Base-by-base conservation (phyloP, 2,888 invertebrate species). In the Drosophila siamana region DNA sequence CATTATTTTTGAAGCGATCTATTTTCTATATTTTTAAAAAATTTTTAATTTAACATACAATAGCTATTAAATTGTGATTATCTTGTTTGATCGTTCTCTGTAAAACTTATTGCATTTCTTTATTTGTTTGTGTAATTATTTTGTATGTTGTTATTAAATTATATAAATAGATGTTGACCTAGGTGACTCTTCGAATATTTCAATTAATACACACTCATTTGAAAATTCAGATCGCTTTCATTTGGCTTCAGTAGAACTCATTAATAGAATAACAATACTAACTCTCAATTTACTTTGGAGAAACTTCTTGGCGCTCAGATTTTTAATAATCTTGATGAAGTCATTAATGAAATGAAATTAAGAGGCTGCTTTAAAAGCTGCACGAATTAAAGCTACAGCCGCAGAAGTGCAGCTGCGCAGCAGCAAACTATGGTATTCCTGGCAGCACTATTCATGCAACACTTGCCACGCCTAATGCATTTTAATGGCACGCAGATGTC, bases 391-490 rank as follows among this genome's bases (percentile, higher is more conserved):
- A 13, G 24, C 16, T 6, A 24, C 15, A 28, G 9, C 15, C 41
- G 9, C 26, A 26, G 9, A 16, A 22, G 40, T 41, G 11, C n/a
- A 30, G 30, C 30, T 36, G 24, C 28, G 4, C 13, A n/a, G 26
- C 3, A 38, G 47, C 30, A n/a, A 19, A 48, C 41, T 19, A 46
- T 50, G 38, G 38, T 15, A 43, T 54, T 41, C 54, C 43, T 38
- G 13, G 13, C 7, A 26, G 13, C 26, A 26, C 24, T 55, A 56
- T 67, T 73, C 65, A 54, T 65, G 73, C 57, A 66, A 57, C 60
- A 63, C 50, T 56, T 57, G 74, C 70, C 63, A 65, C 55, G 69
- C 76, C 69, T 83, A 86, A 86, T 86, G 86, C 84, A 83, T 86
- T 83, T 86, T 78, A 83, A 86, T 83, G 84, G 81, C 68, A 40